Conservation (phyloP, 2,888 invertebrate species). For the Herminia tarsipennalis region DNA sequence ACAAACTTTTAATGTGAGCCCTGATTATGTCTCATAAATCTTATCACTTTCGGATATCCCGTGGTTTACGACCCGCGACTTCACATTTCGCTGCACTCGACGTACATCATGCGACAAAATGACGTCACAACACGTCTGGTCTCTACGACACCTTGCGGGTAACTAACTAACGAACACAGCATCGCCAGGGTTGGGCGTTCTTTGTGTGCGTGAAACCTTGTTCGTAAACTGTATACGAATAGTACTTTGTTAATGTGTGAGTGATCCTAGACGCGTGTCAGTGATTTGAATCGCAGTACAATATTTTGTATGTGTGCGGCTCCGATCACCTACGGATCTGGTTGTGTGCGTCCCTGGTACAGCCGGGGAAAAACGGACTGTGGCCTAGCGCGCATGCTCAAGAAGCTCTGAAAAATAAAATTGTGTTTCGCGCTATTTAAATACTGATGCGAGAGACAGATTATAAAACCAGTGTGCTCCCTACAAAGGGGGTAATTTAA, state of each 20-base stretch:
- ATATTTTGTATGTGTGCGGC: constrained; percentile 52
- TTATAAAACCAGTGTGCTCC: constrained; percentile 51
- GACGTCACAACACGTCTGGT: constrained; percentile 29
- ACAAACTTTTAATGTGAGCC: constrained; percentile 33
- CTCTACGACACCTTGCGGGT: constrained; percentile 43
- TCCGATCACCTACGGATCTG: constrained; percentile 60
- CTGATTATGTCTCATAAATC: constrained; percentile 37
- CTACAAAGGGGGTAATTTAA: constrained; percentile 49
- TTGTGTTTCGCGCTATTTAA: constrained; percentile 68
- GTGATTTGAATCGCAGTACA: constrained; percentile 59
- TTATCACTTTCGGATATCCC: constrained; percentile 38
- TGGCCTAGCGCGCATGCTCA: constrained; percentile 62
- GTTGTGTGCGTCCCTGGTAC: constrained; percentile 58
- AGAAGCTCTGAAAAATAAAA: constrained; percentile 59
- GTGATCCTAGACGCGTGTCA: constrained; percentile 59
- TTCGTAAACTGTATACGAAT: constrained; percentile 44
- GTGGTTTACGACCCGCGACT: constrained; percentile 32
- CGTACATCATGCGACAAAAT: constrained; percentile 22
- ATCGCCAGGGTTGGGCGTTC: constrained; percentile 62
- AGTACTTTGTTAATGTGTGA: constrained; percentile 49
- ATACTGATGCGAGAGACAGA: constrained; percentile 59
- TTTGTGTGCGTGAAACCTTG: constrained; percentile 60
- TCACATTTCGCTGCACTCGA: constrained; percentile 41
- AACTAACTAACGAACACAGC: constrained; percentile 67
- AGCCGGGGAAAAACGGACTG: constrained; percentile 57